A percentile compares a stretch with the other conserved stretches of the same genome.
Conservation (phyloP, 2,888 invertebrate species). For the Temnothorax rugatulus region DNA sequence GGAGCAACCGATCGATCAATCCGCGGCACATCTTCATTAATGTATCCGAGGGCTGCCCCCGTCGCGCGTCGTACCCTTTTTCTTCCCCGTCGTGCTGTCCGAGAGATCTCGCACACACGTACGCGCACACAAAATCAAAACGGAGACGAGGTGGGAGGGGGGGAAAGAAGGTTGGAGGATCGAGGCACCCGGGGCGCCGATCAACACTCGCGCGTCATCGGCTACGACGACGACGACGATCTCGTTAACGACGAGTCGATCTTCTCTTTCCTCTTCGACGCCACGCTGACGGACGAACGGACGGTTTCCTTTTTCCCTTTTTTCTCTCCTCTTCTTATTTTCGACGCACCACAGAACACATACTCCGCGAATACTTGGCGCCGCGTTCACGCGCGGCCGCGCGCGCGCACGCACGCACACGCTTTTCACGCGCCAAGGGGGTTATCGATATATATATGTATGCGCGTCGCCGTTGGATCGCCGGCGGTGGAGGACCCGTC, state of each 20-base stretch:
- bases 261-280: not conserved
- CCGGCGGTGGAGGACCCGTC: not conserved
- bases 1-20: constrained; percentile 63
- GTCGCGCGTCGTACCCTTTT: constrained; percentile 38
- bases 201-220: constrained; percentile 44
- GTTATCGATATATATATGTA: not conserved
- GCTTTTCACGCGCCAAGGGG: not conserved
- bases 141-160: constrained; percentile 21
- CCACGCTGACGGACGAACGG: constrained; percentile 1
- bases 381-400: constrained; percentile 16
- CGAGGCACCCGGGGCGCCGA: constrained; percentile 51
- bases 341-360: constrained; percentile 14
- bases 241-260: constrained; percentile 32
- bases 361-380: not conserved
- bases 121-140: constrained; percentile 54
- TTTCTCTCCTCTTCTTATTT: not conserved
- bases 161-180: constrained; percentile 57
- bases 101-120: constrained; percentile 40
- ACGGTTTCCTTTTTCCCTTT: not conserved
- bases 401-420: not conserved
- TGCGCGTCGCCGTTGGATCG: constrained; percentile 5
- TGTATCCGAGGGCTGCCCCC: constrained; percentile 51
- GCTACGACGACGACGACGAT: constrained; percentile 10
- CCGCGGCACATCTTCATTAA: constrained; percentile 56
- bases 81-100: constrained; percentile 20